Conservation (phyloP, 2,888 invertebrate species). For the Tenodera sinensis region DNA sequence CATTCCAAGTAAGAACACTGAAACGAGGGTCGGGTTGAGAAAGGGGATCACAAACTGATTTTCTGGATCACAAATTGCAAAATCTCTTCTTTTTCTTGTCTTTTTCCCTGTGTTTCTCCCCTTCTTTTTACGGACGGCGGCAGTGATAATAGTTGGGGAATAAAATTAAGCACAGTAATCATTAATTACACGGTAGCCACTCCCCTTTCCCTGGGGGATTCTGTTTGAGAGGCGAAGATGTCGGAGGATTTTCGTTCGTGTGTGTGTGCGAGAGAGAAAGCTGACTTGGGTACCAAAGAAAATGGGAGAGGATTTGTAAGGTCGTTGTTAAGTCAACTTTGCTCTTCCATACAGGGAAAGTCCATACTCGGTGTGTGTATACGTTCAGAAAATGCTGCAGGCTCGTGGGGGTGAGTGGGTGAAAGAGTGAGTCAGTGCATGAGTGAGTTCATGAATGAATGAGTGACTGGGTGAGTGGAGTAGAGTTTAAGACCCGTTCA, state of each 20-base stretch:
- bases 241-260: background rate
- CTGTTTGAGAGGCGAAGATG: background rate
- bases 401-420: too few species aligned
- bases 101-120: background rate
- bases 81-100: constrained; percentile 22
- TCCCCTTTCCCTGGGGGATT: background rate
- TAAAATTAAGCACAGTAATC: constrained; percentile 33
- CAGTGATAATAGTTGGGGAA: constrained; percentile 33
- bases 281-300: background rate
- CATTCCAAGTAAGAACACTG: background rate
- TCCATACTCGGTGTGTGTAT: too few species aligned
- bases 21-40: background rate
- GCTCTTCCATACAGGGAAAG: background rate
- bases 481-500: too few species aligned
- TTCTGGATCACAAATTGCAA: constrained; percentile 34
- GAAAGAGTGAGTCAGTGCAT: too few species aligned
- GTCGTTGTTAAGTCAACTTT: background rate
- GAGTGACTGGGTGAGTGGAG: too few species aligned
- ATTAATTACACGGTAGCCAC: constrained; percentile 30
- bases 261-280: background rate
- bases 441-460: too few species aligned
- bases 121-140: background rate
- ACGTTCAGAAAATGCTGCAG: too few species aligned
- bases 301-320: background rate
- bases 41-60: constrained; percentile 31